Evolutionary conservation across 2,888 invertebrate genomes (phyloP), one percentile per base, ranked within the genome.

Genomic region (Micoletzkya japonica): DNA sequence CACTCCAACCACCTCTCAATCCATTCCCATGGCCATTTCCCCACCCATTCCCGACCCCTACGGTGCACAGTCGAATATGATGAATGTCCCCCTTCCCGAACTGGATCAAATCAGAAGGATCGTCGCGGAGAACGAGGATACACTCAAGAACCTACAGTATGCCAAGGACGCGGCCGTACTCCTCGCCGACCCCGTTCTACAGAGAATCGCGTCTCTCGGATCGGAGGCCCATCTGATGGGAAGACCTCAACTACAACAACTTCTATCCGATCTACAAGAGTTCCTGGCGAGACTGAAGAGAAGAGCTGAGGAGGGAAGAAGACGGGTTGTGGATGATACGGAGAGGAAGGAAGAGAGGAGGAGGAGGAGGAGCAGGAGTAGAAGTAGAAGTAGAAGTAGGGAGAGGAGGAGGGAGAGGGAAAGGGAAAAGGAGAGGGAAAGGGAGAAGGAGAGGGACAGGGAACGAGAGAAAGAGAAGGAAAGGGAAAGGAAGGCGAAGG

Each of bases 331-430:
- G 20, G 61, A 49, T 6, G 36, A 36, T 28, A 30, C 56, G 52
- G 44, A 39, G 26, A 63, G 50, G 52, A 20, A 39, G 66, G 36
- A 52, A 26, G 4, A 24, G 30, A 0, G 66, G 36, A 54, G 10
- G 32, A 36, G 26, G 52, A 26, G 20, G 39, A 39, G 10, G 20
- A 44, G 57, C 20, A 44, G 56, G 32, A 54, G 52, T 36, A 52
- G 64, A 64, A 52, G 39, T 14, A 64, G 64, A 28, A 52, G 50
- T 50, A 49, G 52, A 10, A 36, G 26, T 49, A 52, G 39, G 30
- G 24, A 26, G 39, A 34, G 61, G 30, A 61, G 24, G 28, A 17
- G 10, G 7, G 28, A 20, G 30, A 32, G 32, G 44, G 34, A 32
- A 50, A 34, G 34, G 34, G 50, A 17, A 60, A 6, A 36, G 37